Base-by-base conservation (phyloP, 1,140 invertebrate species). In the Ladona fulva region DNA sequence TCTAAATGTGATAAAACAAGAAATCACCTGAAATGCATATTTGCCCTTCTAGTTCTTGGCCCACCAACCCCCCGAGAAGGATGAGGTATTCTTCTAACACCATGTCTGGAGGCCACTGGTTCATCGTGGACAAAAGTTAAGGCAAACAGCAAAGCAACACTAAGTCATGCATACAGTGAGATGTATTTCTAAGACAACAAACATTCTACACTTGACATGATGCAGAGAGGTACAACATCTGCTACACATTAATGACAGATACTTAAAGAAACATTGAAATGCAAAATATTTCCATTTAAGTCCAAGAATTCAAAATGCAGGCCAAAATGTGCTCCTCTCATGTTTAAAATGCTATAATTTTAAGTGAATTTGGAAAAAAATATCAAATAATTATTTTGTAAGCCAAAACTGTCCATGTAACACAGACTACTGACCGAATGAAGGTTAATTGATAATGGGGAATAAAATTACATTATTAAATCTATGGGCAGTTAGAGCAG, bases 11-110 rank as follows among this genome's bases (percentile, higher is more conserved):
- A 59, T 78, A 77, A 74, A 44, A 76, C 66, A 44, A 75, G 76
- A 77, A 81, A 78, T 82, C 87, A 91, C 90, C 89, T 92, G 83
- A 95, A 95, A 88, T 96, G 95, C 94, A 97, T 96, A 84, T 97
- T 97, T 81, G 93, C 92, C 82, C 91, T 86, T 80, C 87, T 88
- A 75, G 94, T 88, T 80, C 96, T 87, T 66, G 90, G 88, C 74
- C 91, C 91, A 81, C 92, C 90, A 80, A 94, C 89, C 79, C 93
- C 93, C 83, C 93, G 87, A 77, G 91, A 88, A 59, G 92, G 90
- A 84, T 95, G 92, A 74, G 94, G 94, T 85, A 96, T 95, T 80
- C 95, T 91, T 79, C 95, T 90, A 76, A 95, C 92, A 79, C 91
- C 91, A 86, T 94, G 93, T 80, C 94, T 88, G 81, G 91, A 93